A percentile compares a stretch with the other conserved stretches of the same genome.
Conservation (phyloP, 2,888 invertebrate species). For the Osmoderma eremita region DNA sequence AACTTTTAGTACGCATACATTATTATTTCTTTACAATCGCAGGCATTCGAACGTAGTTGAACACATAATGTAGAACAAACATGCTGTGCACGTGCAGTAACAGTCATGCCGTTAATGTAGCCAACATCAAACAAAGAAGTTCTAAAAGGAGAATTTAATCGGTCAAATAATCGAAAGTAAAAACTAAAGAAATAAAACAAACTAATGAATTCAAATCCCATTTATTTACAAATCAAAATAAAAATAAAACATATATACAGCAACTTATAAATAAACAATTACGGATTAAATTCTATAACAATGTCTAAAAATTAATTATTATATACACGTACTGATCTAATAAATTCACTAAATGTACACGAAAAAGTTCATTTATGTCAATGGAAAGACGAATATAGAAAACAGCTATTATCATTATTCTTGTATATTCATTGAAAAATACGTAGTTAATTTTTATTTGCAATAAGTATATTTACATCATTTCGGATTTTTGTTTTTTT, state of each 20-base stretch:
- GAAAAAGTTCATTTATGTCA: constrained; percentile 21
- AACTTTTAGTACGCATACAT: too few species aligned
- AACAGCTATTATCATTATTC: constrained; percentile 18
- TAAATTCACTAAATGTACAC: constrained; percentile 28
- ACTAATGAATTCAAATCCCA: constrained; percentile 59
- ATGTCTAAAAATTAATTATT: constrained; percentile 40
- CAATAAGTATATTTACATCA: constrained; percentile 20
- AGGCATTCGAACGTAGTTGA: background rate
- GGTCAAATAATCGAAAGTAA: constrained; percentile 41
- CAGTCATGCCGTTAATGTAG: constrained; percentile 33
- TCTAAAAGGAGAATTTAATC: constrained; percentile 28
- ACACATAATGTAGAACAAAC: constrained; percentile 22
- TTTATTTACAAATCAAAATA: constrained; percentile 63
- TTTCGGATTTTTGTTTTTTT: background rate
- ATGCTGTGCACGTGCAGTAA: constrained; percentile 34
- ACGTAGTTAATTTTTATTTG: constrained; percentile 15
- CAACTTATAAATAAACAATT: constrained; percentile 52
- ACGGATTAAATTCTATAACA: constrained; percentile 41
- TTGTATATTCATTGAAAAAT: constrained; percentile 32
- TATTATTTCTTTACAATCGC: background rate
- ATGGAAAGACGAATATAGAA: constrained; percentile 30
- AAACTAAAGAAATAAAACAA: constrained; percentile 58
- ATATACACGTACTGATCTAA: constrained; percentile 36
- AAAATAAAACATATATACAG: constrained; percentile 59
- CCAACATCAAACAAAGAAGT: constrained; percentile 34